These are phyloP conservation scores for Gambusia holbrooki DNA, from an alignment of 2,113 vertebrate species.

Conservation along the genomic window DNA sequence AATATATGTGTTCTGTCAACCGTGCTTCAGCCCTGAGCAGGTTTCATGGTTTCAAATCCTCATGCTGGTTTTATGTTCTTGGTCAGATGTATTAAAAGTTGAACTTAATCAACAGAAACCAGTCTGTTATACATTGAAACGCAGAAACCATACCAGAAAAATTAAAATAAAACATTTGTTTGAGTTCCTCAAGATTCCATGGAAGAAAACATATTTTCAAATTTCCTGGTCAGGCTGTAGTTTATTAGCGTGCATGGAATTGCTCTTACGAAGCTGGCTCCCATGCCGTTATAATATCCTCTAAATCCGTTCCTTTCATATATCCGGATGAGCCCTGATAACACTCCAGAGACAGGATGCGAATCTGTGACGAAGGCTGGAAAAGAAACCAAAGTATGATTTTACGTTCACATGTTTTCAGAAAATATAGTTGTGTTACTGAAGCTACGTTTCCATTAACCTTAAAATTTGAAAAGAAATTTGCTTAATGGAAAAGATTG, in stretches of 20 bases:
- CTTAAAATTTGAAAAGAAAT: no score
- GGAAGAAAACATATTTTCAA: slow-evolving; percentile 69
- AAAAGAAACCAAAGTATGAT: slow-evolving; percentile 40
- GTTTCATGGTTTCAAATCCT: neutral
- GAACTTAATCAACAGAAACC: neutral
- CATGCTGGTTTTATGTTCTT: neutral
- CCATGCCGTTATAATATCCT: slow-evolving; percentile 80
- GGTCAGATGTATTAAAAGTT: neutral
- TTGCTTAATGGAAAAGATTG: no score
- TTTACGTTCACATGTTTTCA: neutral
- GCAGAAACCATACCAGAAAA: neutral
- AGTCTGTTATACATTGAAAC: neutral
- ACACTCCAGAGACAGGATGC: slow-evolving; percentile 30
- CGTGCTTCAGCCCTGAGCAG: neutral
- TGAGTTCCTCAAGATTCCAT: slow-evolving; percentile 36
- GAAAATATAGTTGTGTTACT: neutral
- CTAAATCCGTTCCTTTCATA: slow-evolving; percentile 72
- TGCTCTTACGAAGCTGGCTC: slow-evolving; percentile 77
- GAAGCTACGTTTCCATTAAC: neutral
- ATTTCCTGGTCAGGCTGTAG: slow-evolving; percentile 73
- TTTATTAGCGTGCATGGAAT: slow-evolving; percentile 79
- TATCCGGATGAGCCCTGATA: slow-evolving; percentile 67
- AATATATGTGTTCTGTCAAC: slow-evolving; percentile 7
- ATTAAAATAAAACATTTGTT: slow-evolving; percentile 10
- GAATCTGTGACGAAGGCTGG: slow-evolving; percentile 71